Percentiles rank a stretch among this genome's conserved stretches.
Conservation (phyloP, 2,888 invertebrate species). For the Brachycybe producta region DNA sequence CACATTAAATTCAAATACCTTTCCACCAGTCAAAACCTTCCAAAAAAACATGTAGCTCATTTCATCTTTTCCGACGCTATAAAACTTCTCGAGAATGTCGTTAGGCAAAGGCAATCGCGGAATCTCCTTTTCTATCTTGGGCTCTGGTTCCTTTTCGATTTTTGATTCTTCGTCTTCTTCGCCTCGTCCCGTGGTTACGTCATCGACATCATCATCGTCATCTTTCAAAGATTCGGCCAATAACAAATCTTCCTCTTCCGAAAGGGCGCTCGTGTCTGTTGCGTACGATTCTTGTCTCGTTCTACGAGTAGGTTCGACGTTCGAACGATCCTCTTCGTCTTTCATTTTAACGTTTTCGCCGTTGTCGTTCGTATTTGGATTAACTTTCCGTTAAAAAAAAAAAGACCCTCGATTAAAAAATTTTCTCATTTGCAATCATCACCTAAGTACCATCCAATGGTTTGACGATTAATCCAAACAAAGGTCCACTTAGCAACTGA, state of each 20-base stretch:
- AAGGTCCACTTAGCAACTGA: constrained; percentile 30
- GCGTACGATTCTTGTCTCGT: too few species aligned
- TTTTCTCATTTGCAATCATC: too few species aligned
- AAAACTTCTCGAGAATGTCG: constrained; percentile 15
- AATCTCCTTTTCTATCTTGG: too few species aligned
- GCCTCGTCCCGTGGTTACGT: constrained; percentile 14
- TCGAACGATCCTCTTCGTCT: not conserved
- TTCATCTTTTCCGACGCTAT: constrained; percentile 24
- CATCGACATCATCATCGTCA: constrained; percentile 7
- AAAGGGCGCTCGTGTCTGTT: too few species aligned
- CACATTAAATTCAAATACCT: constrained; percentile 25
- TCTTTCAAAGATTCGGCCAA: constrained; percentile 17
- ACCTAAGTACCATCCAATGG: too few species aligned
- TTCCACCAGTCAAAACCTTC: constrained; percentile 26
- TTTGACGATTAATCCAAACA: constrained; percentile 27
- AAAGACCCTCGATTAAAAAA: too few species aligned
- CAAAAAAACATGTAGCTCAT: constrained; percentile 29
- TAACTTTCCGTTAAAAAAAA: too few species aligned
- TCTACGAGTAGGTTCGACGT: too few species aligned
- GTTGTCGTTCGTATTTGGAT: not conserved
- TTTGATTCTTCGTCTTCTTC: not conserved
- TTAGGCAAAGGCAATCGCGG: constrained; percentile 3
- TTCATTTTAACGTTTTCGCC: not conserved
- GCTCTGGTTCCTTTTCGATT: constrained; percentile 6
- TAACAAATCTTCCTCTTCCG: constrained; percentile 14